phyloP scores from a whole-genome alignment of 2,797 vertebrate genomes.

The Myotis findleyi region DNA sequence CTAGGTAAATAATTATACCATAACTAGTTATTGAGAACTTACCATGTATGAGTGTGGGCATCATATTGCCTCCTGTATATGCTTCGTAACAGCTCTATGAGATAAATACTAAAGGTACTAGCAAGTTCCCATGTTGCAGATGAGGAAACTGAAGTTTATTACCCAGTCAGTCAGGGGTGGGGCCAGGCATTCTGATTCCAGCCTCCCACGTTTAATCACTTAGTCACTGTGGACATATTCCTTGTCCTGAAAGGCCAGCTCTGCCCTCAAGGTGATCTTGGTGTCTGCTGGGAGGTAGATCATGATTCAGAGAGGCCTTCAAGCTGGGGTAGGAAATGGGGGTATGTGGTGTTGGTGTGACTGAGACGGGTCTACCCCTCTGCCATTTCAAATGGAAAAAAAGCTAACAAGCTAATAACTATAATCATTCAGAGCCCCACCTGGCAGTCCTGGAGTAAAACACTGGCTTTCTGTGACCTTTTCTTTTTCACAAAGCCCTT shows the following conservation, averaged over 20 bases:
- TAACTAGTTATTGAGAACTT: conserved; percentile 20
- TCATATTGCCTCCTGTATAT: background rate
- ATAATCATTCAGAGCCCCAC: background rate
- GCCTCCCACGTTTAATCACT: background rate
- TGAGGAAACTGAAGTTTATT: conserved; percentile 23
- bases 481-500: conserved; percentile 4
- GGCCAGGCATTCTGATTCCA: background rate
- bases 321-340: background rate
- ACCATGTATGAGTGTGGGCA: background rate
- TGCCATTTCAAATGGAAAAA: background rate
- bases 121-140: background rate
- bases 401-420: background rate
- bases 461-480: background rate
- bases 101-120: background rate
- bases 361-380: background rate
- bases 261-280: background rate
- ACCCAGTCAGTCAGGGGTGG: background rate
- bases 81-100: background rate
- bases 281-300: background rate
- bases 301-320: background rate
- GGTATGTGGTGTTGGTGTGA: background rate
- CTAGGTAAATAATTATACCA: background rate
- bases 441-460: background rate
- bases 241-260: background rate
- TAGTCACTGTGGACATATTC: background rate